Evolutionary conservation across 2,888 invertebrate species (phyloP), one percentile per base, ranked within the genome.

Genomic region (Epinotia demarniana): DNA sequence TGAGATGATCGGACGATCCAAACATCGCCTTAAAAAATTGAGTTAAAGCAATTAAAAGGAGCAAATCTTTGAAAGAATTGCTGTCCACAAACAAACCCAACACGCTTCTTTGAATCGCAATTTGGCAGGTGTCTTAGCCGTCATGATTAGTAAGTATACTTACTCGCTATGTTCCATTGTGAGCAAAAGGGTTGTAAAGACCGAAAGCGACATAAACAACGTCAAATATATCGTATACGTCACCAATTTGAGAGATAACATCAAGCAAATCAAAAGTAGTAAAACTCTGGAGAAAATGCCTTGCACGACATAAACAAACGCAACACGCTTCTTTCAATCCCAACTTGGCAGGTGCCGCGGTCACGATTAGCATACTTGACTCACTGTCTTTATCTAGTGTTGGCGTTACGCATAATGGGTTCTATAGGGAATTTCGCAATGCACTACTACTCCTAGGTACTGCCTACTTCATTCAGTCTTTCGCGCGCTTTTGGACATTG

Each of bases 341-440:
- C 16, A 57, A 57, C 43, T 62, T 43, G 58, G 46, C 60, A 69
- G 58, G 46, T 69, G 69, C 27, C 68, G 53, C n/a, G 43, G 57
- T 46, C 18, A 71, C 33, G 70, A 71, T 49, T 58, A 57, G n/a
- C 66, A 58, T 61, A 72, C 66, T 66, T 72, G 76, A 87, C 80
- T 86, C 86, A 89, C 64, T 69, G 27, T 58, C 43, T 80, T 85
- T 88, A 89, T 87, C 89, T 84, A 79, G 77, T 80, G 82, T 85
- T 81, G 84, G 83, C 82, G 86, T 82, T 82, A 81, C 83, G 78
- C 82, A 81, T 83, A 82, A 85, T 78, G 78, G 81, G 82, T 77
- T 81, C 53, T 53, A 6, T 53, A 6, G 57, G 63, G 73, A 62
- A 70, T 62, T 81, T 84, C 83, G 82, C 84, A 84, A 84, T 84